Base-by-base conservation (phyloP, 2,113 vertebrate species). In the Epinephelus fuscoguttatus region DNA sequence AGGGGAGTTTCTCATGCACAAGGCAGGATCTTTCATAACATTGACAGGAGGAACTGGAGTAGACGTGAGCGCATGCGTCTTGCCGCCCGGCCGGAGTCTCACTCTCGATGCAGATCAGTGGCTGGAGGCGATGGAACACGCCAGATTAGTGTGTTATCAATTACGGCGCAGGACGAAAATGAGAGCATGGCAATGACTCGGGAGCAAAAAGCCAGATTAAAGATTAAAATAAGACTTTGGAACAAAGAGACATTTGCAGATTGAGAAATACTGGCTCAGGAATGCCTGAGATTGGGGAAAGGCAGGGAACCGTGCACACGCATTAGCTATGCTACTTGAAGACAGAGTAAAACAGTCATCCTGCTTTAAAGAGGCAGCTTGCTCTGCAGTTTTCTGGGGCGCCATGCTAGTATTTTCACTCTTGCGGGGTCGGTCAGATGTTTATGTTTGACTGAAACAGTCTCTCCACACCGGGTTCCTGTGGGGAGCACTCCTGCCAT, bases 51-150 rank as follows among this genome's bases (percentile, higher is more conserved):
- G 49, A 85, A 75, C 80, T 55, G n/a, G 81, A 91, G 79, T n/a
- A 86, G 72, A 92, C 25, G 75, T 89, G 84, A 88, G 85, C 27
- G 53, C 91, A 90, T 92, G 91, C 84, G 74, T 83, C 86, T 81
- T 33, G 57, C 80, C 18, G 76, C 77, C 76, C 30, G 25, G 62
- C 79, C 17, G 74, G 74, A 85, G 84, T 75, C 77, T 87, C 71
- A 75, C 81, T 88, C 81, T 52, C 74, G 91, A 89, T 92, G 90
- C 92, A 93, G 91, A 92, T 93, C 91, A 93, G 92, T 82, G 90
- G 82, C 84, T 82, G 75, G 47, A 56, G 75, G 85, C 77, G 33
- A 91, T 75, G 81, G 70, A 78, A 71, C 84, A 84, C 84, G 84
- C 82, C 82, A 71, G 88, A 90, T 92, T 88, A 90, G 90, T 90